A percentile compares a stretch with the other conserved stretches of the same genome.
phyloP scores from a whole-genome alignment of 2,797 vertebrate genomes.

The Sylvilagus floridanus region DNA sequence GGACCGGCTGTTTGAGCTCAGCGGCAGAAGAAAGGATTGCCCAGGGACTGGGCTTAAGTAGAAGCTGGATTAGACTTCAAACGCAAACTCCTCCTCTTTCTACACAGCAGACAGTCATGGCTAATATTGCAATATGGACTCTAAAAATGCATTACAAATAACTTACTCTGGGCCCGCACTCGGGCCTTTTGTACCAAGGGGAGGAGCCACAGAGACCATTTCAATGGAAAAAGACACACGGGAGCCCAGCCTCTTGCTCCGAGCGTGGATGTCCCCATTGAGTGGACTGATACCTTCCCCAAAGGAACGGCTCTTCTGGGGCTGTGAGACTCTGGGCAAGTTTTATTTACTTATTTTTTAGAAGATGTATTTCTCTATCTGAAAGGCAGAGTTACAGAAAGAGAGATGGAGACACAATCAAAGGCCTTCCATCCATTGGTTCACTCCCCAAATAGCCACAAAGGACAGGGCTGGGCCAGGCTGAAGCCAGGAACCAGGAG shows the following conservation, averaged over 20 bases:
- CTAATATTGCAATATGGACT: slow-evolving; percentile 86
- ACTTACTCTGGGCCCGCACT: slow-evolving; percentile 78
- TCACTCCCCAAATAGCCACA: too few relatives aligned
- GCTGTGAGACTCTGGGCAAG: too few relatives aligned
- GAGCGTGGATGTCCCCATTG: background rate
- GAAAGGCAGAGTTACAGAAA: too few relatives aligned
- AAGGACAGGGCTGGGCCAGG: too few relatives aligned
- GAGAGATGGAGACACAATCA: too few relatives aligned
- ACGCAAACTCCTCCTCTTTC: slow-evolving; percentile 83
- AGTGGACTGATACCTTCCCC: too few relatives aligned
- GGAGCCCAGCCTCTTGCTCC: slow-evolving; percentile 37
- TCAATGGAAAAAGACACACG: slow-evolving; percentile 5
- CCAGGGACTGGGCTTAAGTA: slow-evolving; percentile 92
- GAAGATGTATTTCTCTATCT: too few relatives aligned
- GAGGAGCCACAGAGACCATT: slow-evolving; percentile 69
- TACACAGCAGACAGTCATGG: slow-evolving; percentile 86
- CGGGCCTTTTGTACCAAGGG: slow-evolving; percentile 61
- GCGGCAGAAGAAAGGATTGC: slow-evolving; percentile 93
- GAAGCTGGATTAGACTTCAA: slow-evolving; percentile 93
- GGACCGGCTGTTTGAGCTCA: slow-evolving; percentile 92
- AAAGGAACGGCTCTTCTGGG: too few relatives aligned
- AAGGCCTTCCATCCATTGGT: too few relatives aligned
- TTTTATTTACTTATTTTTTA: too few relatives aligned
- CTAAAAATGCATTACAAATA: slow-evolving; percentile 85
- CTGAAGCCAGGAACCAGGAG: too few relatives aligned